phyloP scores from a whole-genome alignment of 2,113 vertebrate genomes.

The Salminus brasiliensis region DNA sequence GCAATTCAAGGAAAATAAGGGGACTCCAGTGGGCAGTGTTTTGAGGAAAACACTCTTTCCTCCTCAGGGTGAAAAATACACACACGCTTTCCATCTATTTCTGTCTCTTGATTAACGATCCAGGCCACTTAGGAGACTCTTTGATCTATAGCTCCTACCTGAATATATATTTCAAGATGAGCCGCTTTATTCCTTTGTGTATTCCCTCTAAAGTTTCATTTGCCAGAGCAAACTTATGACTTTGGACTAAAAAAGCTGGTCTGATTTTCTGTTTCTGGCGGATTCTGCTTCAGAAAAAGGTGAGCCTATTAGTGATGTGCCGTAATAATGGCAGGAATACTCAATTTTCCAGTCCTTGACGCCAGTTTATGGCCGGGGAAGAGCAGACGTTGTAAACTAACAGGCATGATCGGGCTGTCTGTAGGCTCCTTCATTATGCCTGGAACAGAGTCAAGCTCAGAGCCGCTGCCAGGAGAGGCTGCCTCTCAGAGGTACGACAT shows the following conservation, averaged over 20 bases:
- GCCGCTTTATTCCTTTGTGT: conserved; percentile 26
- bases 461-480: not conserved
- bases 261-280: not conserved
- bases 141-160: conserved; percentile 46
- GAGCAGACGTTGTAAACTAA: not conserved
- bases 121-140: conserved; percentile 22
- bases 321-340: not conserved
- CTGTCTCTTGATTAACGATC: conserved; percentile 44
- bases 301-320: not conserved
- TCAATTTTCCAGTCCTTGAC: not conserved
- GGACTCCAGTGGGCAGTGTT: conserved; percentile 1
- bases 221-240: conserved; percentile 29
- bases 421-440: not conserved
- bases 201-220: conserved; percentile 36
- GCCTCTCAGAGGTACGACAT: not conserved
- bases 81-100: conserved; percentile 48
- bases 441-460: not conserved
- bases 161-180: conserved; percentile 47
- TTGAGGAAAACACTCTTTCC: conserved; percentile 14
- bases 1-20: not conserved
- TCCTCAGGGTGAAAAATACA: conserved; percentile 27
- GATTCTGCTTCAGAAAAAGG: not conserved
- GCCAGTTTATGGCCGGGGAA: not conserved
- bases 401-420: not conserved
- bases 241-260: conserved; percentile 11